A percentile compares a stretch with the other conserved stretches of the same genome.
These are phyloP conservation scores for Heliconius hewitsoni DNA, from an alignment of 1,140 invertebrate genomes.

Conservation along the genomic window DNA sequence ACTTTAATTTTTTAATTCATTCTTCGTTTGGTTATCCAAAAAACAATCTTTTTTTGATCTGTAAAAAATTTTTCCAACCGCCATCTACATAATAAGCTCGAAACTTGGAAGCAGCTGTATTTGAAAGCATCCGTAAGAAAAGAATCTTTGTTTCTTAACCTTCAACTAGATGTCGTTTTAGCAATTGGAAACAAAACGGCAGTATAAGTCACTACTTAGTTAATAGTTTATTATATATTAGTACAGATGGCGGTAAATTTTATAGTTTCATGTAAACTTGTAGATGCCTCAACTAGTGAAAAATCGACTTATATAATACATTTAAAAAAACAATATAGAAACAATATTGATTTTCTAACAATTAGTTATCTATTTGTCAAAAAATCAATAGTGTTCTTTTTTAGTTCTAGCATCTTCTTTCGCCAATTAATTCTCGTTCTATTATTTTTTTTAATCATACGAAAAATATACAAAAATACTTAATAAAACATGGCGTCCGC, in stretches of 20 bases:
- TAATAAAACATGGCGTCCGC: too few species aligned
- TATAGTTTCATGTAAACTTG: background rate
- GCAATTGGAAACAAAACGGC: background rate
- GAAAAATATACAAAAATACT: too few species aligned
- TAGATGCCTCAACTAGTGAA: background rate
- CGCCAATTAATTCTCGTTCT: too few species aligned
- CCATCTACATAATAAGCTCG: background rate
- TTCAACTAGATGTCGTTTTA: constrained; percentile 6
- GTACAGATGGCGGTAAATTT: background rate
- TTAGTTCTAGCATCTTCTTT: too few species aligned
- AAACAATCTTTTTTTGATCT: background rate
- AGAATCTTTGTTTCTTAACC: background rate
- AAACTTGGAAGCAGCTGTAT: background rate
- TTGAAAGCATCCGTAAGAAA: background rate
- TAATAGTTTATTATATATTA: background rate
- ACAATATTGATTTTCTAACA: too few species aligned
- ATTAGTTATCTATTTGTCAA: too few species aligned
- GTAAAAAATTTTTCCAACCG: background rate
- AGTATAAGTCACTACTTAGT: background rate
- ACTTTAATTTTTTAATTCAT: too few species aligned
- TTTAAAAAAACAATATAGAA: too few species aligned
- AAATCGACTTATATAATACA: too few species aligned
- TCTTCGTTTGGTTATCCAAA: background rate
- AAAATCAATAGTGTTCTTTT: too few species aligned
- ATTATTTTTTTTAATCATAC: too few species aligned